Conservation (phyloP, 2,113 vertebrate species). For the Sigmodon hispidus region DNA sequence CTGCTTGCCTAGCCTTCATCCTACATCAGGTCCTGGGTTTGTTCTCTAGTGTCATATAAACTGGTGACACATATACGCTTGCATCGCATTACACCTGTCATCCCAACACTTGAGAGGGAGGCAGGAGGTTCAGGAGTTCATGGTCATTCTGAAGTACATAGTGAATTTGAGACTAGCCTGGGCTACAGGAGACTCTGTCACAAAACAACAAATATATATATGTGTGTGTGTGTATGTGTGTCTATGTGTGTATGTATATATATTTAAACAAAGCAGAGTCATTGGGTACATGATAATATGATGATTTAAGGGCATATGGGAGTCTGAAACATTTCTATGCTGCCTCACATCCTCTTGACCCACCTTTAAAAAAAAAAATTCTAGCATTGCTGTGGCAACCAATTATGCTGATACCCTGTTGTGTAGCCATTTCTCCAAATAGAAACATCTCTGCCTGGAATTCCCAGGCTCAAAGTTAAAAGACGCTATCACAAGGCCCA, state of each 20-base stretch:
- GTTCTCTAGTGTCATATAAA: background rate
- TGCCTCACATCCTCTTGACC: background rate
- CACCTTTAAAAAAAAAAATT: background rate
- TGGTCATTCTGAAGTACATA: too few species aligned
- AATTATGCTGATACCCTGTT: background rate
- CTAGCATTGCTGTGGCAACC: background rate
- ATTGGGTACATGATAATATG: background rate
- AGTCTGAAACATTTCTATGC: background rate
- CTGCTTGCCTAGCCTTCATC: background rate
- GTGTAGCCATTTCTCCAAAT: background rate
- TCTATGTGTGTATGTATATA: accelerated
- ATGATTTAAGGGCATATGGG: background rate
- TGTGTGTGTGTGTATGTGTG: too few species aligned
- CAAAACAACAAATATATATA: background rate
- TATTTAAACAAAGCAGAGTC: background rate
- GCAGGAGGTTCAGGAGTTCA: background rate
- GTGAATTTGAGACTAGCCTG: too few species aligned
- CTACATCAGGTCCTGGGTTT: too few species aligned
- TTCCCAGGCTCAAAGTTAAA: background rate
- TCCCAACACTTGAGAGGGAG: background rate
- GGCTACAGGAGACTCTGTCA: background rate
- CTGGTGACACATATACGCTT: background rate
- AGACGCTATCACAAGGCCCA: background rate
- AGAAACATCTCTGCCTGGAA: background rate
- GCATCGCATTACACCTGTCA: background rate